These are phyloP conservation scores for Sphinx pinastri DNA, from an alignment of 2,888 invertebrate genomes.

Conservation along the genomic window DNA sequence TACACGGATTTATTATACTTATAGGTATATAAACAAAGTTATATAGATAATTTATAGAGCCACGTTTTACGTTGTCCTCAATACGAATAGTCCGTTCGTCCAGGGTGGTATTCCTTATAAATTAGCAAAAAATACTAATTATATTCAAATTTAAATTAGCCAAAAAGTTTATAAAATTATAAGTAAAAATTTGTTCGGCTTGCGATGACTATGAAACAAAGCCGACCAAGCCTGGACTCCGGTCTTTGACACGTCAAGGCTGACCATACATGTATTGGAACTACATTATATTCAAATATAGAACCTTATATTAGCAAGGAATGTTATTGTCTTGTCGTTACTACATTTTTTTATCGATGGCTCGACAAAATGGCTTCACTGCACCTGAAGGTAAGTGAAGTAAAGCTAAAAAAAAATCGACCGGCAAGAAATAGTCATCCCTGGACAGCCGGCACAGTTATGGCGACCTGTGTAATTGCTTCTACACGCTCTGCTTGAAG, in stretches of 20 bases:
- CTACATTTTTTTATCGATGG: slow-evolving; percentile 21
- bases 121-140: not conserved
- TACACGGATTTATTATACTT: not conserved
- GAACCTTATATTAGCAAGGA: slow-evolving; percentile 54
- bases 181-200: slow-evolving; percentile 9
- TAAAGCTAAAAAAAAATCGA: too few species aligned
- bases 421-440: too few species aligned
- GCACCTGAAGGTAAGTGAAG: too few species aligned
- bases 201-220: slow-evolving; percentile 14
- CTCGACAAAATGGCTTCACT: too few species aligned
- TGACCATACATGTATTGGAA: slow-evolving; percentile 33
- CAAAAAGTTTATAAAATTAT: not conserved
- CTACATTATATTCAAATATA: slow-evolving; percentile 65
- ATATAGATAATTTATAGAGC: not conserved
- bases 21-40: not conserved
- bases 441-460: too few species aligned
- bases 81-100: not conserved
- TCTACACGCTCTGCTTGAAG: too few species aligned
- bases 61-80: not conserved
- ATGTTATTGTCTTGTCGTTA: slow-evolving; percentile 60
- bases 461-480: too few species aligned
- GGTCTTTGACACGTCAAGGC: slow-evolving; percentile 58
- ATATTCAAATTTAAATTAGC: not conserved
- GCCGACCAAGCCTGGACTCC: slow-evolving; percentile 26
- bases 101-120: not conserved